A percentile compares a stretch with the other conserved stretches of the same genome.
These are phyloP conservation scores for Myoxocephalus aenaeus DNA, from an alignment of 2,797 vertebrate species.

Conservation along the genomic window DNA sequence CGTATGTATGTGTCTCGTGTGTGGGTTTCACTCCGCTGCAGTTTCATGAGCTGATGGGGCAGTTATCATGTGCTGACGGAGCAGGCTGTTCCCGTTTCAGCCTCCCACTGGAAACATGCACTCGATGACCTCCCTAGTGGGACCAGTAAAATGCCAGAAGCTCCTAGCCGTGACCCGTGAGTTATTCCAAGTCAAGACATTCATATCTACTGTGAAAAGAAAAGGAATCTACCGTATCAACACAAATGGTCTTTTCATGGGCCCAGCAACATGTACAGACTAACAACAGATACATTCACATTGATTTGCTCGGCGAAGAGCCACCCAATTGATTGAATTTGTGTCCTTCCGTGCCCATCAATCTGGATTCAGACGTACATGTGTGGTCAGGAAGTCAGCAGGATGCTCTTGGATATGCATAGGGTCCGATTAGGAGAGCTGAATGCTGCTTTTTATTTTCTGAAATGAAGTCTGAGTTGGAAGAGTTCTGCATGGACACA, in stretches of 20 bases:
- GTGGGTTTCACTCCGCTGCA: slow-evolving; percentile 63
- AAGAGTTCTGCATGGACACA: slow-evolving; percentile 56
- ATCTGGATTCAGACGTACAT: slow-evolving; percentile 46
- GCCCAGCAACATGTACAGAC: slow-evolving; percentile 59
- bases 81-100: slow-evolving; percentile 56
- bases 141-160: slow-evolving; percentile 45
- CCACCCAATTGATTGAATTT: slow-evolving; percentile 66
- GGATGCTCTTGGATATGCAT: slow-evolving; percentile 68
- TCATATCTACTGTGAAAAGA: slow-evolving; percentile 46
- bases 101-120: slow-evolving; percentile 54
- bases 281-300: slow-evolving; percentile 78
- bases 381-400: slow-evolving; percentile 56
- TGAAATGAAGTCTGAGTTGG: slow-evolving; percentile 41
- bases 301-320: slow-evolving; percentile 63
- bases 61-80: slow-evolving; percentile 71
- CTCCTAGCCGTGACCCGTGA: slow-evolving; percentile 47
- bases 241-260: slow-evolving; percentile 34
- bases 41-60: slow-evolving; percentile 72
- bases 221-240: slow-evolving; percentile 26
- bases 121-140: slow-evolving; percentile 50
- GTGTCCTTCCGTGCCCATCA: slow-evolving; percentile 34
- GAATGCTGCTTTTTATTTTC: slow-evolving; percentile 29
- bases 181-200: slow-evolving; percentile 37
- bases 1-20: slow-evolving; percentile 21
- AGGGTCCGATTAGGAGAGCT: slow-evolving; percentile 62